Evolutionary conservation across 2,797 vertebrate species (phyloP), one percentile per base, ranked within the genome.

Genomic region (Lerista edwardsae): DNA sequence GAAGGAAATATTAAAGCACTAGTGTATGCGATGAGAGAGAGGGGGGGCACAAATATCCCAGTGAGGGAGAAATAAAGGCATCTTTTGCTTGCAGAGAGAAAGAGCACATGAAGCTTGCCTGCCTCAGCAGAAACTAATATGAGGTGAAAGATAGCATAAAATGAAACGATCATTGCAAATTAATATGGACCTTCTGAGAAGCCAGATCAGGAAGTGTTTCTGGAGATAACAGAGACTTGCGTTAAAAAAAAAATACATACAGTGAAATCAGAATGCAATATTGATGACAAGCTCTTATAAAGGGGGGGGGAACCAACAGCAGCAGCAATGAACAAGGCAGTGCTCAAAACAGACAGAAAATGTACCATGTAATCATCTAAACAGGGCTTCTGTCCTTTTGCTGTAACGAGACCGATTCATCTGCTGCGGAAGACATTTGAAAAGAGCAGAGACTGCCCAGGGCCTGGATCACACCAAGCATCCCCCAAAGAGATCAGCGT

Each of bases 161-260:
- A 90, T 89, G 41, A 91, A 94, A 91, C 73, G 73, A 93, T 92
- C 79, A 93, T 51, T 90, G 47, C 77, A 94, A 94, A 93, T 92
- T 84, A 94, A 92, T 90, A 78, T 64, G 67, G 82, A 91, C 83
- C 64, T 93, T 94, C 78, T 79, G 80, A 94, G 75, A 84, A 89
- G 79, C 44, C 73, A 90, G 76, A 92, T 80, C 77, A 67, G 75
- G 85, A 93, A 87, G 4, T 88, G 74, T 80, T 92, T 82, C 88
- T 90, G 15, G 67, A 89, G 85, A 91, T 92, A 92, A 91, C 90
- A 79, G 81, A 80, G 11, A 87, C 14, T 19, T 64, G 85, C 62
- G 91, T 79, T 91, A 75, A 92, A 77, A 86, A 15, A 87, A 61
- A n/a, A n/a, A n/a, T n/a, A n/a, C n/a, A 61, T 61, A 61, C 4